Base-by-base conservation (phyloP, 2,113 vertebrate genomes). In the Neogale vison region DNA sequence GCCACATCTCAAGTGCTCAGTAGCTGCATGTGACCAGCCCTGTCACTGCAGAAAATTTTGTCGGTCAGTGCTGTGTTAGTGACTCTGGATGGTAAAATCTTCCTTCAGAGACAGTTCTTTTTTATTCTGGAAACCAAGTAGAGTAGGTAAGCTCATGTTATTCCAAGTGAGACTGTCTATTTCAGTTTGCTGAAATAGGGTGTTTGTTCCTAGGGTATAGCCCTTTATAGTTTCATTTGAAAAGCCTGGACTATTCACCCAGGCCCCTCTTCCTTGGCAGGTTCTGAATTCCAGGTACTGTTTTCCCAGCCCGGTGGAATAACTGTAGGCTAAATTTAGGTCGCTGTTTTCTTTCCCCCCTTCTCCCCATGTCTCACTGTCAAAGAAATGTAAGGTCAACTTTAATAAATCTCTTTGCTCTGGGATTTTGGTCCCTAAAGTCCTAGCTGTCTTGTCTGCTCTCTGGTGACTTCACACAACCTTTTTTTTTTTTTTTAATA, bases 271-370 rank as follows among this genome's bases (percentile, higher is more conserved):
- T 82, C 21, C 12, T 45, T 79, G 74, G 42, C 31, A 88, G 26
- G n/a, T 69, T 97, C 71, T 93, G n/a, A 93, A 69, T 55, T 61
- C 47, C 31, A 69, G 45, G n/a, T 83, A 92, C 87, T 93, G 61
- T 74, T 90, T 97, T 81, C 10, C 69, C 29, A 79, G 20, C 15
- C 76, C 39, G 72, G 4, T 92, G 85, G 63, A 31, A 47, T n/a
- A 67, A 57, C 34, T 72, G 26, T 34, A 85, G 57, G 69, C 39
- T 65, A 74, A 26, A 74, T 74, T 36, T 90, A 31, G 74, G 36
- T 31, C 65, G 63, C 18, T 50, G 15, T 42, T 82, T 69, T 71
- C 50, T 59, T 17, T 86, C 50, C 13, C 74, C n/a, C 26, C 57
- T 23, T 59, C 7, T 34, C 31, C 17, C 34, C 65, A 6, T 65